Base-by-base conservation (phyloP, 2,888 invertebrate genomes). In the Harpalus rubripes region DNA sequence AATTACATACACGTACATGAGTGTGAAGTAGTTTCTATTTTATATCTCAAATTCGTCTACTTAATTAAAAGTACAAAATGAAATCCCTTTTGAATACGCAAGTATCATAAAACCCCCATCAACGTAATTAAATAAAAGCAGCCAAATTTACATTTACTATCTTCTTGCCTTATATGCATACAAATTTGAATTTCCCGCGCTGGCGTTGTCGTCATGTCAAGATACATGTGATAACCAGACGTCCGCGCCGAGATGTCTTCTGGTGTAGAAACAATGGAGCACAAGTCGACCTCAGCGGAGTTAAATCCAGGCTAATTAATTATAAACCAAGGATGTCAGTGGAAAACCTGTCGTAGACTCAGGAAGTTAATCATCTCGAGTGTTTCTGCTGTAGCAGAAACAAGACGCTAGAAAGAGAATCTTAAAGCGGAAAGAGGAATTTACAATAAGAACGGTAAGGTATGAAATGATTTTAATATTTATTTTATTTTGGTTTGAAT, bases 351-450 rank as follows among this genome's bases (percentile, higher is more conserved):
- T 0, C 32, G 65, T 65, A 26, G 26, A 32, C 26, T n/a, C 65
- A 65, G 32, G 65, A 65, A 65, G 65, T 65, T 65, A 65, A 65
- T 65, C 65, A 65, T 65, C 65, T 26, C 65, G 65, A 65, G 65
- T 32, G 39, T 65, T 2, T 65, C 32, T 65, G 0, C 7, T n/a
- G 44, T 44, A 1, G 22, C 22, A 3, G 44, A 10, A 44, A 44
- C 44, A 44, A 44, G 44, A 10, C 10, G 44, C 22, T 3, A 22
- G 44, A 44, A 44, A n/a, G n/a, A n/a, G n/a, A n/a, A n/a, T n/a
- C n/a, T n/a, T n/a, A n/a, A n/a, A 44, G 5, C 44, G 44, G 22
- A 22, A 22, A 22, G 22, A 1, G 22, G 22, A 22, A 22, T 22
- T 22, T 22, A 22, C 1, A 22, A 22, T 22, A 22, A 22, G 1